Conservation (phyloP, 2,113 vertebrate species). For the Rhagologus leucostigma region DNA sequence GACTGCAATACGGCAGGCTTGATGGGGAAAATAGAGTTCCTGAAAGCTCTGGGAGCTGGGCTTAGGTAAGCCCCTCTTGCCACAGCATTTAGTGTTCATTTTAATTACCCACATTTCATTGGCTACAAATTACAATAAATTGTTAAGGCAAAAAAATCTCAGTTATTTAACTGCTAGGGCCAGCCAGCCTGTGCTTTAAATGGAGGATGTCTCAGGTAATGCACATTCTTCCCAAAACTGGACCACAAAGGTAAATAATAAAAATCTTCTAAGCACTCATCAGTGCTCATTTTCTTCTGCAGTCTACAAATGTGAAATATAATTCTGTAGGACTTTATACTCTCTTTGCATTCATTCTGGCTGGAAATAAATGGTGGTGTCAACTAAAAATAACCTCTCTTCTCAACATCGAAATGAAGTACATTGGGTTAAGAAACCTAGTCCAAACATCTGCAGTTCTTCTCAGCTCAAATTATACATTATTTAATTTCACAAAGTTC, state of each 20-base stretch:
- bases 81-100: background rate
- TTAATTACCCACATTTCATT: background rate
- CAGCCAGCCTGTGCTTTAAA: background rate
- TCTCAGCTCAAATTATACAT: background rate
- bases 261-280: background rate
- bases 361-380: background rate
- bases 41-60: background rate
- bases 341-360: background rate
- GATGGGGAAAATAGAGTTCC: background rate
- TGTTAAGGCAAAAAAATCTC: background rate
- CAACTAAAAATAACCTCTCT: background rate
- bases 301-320: background rate
- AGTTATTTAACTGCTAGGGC: background rate
- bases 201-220: background rate
- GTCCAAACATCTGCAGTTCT: background rate
- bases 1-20: background rate
- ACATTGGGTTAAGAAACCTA: background rate
- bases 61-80: background rate
- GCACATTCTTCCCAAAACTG: background rate
- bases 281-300: background rate
- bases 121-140: background rate
- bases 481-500: background rate
- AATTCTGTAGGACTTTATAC: background rate
- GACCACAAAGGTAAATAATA: background rate
- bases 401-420: background rate